Evolutionary conservation across 1,140 invertebrate species (phyloP), one percentile per base, ranked within the genome.

Genomic region (Tetramorium parvispinum): DNA sequence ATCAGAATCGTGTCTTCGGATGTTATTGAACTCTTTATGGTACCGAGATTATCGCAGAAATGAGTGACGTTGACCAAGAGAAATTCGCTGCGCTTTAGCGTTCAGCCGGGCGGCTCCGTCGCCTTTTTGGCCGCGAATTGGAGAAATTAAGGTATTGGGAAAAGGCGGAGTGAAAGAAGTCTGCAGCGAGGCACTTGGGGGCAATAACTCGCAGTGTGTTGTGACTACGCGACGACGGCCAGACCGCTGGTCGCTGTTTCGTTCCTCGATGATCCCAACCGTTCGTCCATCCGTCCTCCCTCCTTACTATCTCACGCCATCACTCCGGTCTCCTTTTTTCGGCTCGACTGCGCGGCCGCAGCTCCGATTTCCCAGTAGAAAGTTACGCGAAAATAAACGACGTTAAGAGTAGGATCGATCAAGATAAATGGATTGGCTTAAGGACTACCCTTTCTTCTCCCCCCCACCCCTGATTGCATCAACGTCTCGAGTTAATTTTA

Each of bases 121-220:
- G 87, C 71, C 82, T 88, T 92, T 91, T 92, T 68, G 87, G 87
- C 86, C 61, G 79, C 88, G 91, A 92, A 91, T 91, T 85, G 88
- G 87, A 78, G 59, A 82, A 92, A 91, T 89, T 89, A 91, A 89
- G 83, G 40, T 65, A 71, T 61, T n/a, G 63, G 82, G 61, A 89
- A 85, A 87, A 51, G 75, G 57, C 16, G 55, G 65, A 73, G 61
- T 27, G 63, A 75, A 77, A 40, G 71, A n/a, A 65, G 65, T 61
- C 37, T 43, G 21, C 53, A 73, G 73, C 37, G 61, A 79, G 57
- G 46, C 65, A 89, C 59, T 90, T 76, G 89, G 86, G 89, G 92
- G 90, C 91, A 93, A 93, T 93, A 93, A 93, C 92, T 93, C 89
- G 92, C 87, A 53, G 86, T 88, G 71, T 93, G 89, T 93, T 93